These are phyloP conservation scores for Oscheius sp. DNA, from an alignment of 2,888 invertebrate genomes.

Conservation along the genomic window DNA sequence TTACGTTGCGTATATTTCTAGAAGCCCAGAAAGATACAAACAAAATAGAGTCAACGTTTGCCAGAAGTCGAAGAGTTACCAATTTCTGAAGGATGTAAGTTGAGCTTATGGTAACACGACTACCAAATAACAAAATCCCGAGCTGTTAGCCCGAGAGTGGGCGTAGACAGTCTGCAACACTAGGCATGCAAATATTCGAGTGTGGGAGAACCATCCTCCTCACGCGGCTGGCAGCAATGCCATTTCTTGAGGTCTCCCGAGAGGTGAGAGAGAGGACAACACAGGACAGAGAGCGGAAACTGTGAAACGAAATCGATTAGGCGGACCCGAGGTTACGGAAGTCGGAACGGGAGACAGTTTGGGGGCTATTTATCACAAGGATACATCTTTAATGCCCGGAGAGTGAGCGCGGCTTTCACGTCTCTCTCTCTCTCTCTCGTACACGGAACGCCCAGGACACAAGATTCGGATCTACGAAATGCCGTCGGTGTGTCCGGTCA, in stretches of 20 bases:
- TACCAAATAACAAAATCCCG: no score
- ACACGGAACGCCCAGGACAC: no score
- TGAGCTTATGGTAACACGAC: no score
- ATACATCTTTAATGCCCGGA: not conserved
- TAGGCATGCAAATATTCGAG: not conserved
- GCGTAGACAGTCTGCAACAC: no score
- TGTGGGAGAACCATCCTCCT: constrained; percentile 10
- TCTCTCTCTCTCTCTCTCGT: not conserved
- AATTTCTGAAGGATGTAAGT: no score
- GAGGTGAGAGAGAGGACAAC: not conserved
- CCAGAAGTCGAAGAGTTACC: no score
- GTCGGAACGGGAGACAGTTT: not conserved
- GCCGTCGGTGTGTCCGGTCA: not conserved
- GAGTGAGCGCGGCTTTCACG: not conserved
- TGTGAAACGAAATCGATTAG: constrained; percentile 29
- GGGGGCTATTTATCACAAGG: not conserved
- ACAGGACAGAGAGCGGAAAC: constrained; percentile 16
- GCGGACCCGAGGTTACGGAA: not conserved
- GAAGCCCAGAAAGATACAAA: no score
- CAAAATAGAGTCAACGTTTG: no score
- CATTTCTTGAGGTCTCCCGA: constrained; percentile 14
- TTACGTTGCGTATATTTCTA: no score
- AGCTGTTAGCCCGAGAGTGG: no score
- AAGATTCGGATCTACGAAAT: not conserved
- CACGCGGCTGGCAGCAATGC: constrained; percentile 16